These are phyloP conservation scores for Drosophila aff. DNA, from an alignment of 1,140 invertebrate genomes.

Conservation along the genomic window DNA sequence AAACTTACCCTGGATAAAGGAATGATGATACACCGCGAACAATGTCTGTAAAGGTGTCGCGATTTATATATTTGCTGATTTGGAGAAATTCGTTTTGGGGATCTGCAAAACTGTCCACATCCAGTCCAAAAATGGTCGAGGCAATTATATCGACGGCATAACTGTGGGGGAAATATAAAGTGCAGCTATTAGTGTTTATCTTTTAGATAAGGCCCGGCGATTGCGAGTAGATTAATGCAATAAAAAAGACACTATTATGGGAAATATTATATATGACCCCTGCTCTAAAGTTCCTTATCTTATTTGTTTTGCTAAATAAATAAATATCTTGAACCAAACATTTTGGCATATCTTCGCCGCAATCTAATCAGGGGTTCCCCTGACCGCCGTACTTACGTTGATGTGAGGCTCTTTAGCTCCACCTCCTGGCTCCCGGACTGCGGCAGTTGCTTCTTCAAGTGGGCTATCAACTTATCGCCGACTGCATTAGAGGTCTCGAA, in stretches of 20 bases:
- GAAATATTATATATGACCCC: no score
- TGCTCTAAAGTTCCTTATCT: no score
- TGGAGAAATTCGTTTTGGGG: slow-evolving; percentile 67
- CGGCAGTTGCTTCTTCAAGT: slow-evolving; percentile 51
- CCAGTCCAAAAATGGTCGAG: slow-evolving; percentile 84
- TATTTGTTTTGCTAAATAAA: not conserved
- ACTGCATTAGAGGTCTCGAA: slow-evolving; percentile 85
- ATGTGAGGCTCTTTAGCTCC: slow-evolving; percentile 60
- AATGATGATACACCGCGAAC: slow-evolving; percentile 45
- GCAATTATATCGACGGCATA: slow-evolving; percentile 85
- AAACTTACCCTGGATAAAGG: slow-evolving; percentile 67
- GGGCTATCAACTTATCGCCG: slow-evolving; percentile 75
- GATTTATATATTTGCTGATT: slow-evolving; percentile 45
- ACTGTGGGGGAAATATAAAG: not conserved
- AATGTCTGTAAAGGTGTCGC: slow-evolving; percentile 24
- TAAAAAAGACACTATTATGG: not conserved
- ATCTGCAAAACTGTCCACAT: slow-evolving; percentile 82
- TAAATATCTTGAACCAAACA: not conserved
- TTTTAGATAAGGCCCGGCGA: not conserved
- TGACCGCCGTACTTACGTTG: slow-evolving; percentile 46
- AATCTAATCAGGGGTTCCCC: not conserved
- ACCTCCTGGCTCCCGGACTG: slow-evolving; percentile 37
- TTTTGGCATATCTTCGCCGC: not conserved
- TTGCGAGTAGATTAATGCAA: not conserved
- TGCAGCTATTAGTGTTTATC: not conserved